Evolutionary conservation across 92 coral and sea anemone species (phyloP).

Genomic region (Porites divaricata): DNA sequence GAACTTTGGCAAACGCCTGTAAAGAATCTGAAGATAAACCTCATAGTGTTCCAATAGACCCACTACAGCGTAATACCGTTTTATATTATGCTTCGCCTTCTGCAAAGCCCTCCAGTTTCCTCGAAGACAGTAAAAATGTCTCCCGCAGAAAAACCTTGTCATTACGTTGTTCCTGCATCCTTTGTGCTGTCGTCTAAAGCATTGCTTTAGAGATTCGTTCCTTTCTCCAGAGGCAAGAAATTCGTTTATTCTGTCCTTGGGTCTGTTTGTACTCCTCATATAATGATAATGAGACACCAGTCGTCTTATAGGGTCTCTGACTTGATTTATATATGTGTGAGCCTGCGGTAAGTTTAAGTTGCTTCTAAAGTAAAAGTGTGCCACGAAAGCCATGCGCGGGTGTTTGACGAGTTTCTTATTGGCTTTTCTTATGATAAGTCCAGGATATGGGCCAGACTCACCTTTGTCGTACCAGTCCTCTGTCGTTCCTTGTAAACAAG

Average conservation of each 20-base stretch:
- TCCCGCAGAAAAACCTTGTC: constrained; percentile 97
- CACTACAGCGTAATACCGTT: constrained; percentile 77
- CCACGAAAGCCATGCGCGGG: constrained; percentile 78
- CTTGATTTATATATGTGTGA: constrained; percentile 93
- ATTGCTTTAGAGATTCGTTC: constrained; percentile 78
- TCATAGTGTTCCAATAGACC: constrained; percentile 82
- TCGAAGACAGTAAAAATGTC: constrained; percentile 68
- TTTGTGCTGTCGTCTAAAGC: constrained; percentile 75
- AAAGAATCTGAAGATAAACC: constrained; percentile 70
- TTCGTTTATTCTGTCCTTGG: constrained; percentile 58
- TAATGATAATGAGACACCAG: constrained; percentile 93
- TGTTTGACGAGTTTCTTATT: constrained; percentile 43
- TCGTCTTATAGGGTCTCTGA: constrained; percentile 89
- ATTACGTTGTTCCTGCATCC: constrained; percentile 88
- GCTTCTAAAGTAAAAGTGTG: constrained; percentile 92
- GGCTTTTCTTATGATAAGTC: constrained; percentile 71
- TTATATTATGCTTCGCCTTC: constrained; percentile 82
- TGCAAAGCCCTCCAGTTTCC: constrained; percentile 75
- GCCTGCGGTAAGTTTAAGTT: constrained; percentile 61
- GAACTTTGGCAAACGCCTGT: constrained; percentile 82
- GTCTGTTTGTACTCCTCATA: constrained; percentile 73
- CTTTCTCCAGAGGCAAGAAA: constrained; percentile 68
- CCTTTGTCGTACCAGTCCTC: constrained; percentile 93
- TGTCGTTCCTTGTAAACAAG: constrained; percentile 67
- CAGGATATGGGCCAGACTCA: constrained; percentile 68